Percentiles rank a stretch among this genome's conserved stretches.
These are phyloP conservation scores for Aldabrachelys gigantea DNA, from an alignment of 2,113 vertebrate species.

Conservation along the genomic window DNA sequence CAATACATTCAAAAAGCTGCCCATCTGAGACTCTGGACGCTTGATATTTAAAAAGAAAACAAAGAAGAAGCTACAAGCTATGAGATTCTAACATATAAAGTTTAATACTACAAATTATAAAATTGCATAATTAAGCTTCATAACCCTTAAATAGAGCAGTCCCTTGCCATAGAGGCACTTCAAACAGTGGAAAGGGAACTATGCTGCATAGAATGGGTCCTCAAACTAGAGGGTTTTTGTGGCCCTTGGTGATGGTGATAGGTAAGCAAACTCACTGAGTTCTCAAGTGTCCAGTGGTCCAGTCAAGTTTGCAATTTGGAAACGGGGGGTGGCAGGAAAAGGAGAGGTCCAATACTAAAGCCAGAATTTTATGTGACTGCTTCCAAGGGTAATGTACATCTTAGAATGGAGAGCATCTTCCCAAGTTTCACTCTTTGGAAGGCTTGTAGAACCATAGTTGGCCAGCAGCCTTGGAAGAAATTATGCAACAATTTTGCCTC, in stretches of 20 bases:
- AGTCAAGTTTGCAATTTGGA: neutral
- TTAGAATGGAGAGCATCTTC: neutral
- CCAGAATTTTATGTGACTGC: neutral
- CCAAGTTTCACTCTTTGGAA: conserved; percentile 46
- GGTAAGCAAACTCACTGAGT: neutral
- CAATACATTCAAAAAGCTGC: neutral
- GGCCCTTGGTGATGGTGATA: neutral
- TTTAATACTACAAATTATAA: fast-evolving
- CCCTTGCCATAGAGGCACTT: neutral
- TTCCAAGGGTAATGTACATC: neutral
- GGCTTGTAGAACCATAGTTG: neutral
- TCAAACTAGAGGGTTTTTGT: fast-evolving
- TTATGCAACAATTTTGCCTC: conserved; percentile 39
- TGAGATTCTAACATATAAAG: fast-evolving
- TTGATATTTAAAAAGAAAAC: neutral
- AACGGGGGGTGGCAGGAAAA: fast-evolving
- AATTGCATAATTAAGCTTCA: fast-evolving
- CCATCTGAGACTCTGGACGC: neutral
- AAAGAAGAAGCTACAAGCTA: neutral
- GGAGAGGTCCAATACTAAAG: neutral
- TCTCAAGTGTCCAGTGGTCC: fast-evolving
- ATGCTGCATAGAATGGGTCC: neutral
- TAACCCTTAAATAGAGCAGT: neutral
- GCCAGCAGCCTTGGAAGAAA: conserved; percentile 52
- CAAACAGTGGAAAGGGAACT: neutral